Evolutionary conservation across 2,797 vertebrate species (phyloP).

Genomic region (Tapirus indicus): DNA sequence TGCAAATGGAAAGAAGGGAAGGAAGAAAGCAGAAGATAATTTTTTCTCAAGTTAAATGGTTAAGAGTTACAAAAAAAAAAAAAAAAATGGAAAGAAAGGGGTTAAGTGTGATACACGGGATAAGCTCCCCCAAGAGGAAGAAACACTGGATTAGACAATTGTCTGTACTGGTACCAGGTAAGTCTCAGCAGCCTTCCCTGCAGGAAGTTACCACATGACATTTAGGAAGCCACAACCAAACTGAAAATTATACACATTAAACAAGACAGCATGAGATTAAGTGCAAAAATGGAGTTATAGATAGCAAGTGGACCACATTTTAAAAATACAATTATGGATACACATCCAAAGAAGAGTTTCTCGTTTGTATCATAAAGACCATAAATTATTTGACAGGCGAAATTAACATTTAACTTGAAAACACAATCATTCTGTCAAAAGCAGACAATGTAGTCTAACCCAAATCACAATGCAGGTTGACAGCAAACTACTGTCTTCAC

Average conservation of each 20-base stretch:
- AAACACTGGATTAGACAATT: not conserved
- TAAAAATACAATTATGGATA: not conserved
- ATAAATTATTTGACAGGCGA: not conserved
- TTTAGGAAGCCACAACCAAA: not conserved
- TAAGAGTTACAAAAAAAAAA: not conserved
- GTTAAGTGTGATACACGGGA: not conserved
- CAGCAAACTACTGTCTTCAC: not conserved
- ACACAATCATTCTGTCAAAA: not conserved
- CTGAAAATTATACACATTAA: not conserved
- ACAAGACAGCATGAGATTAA: not conserved
- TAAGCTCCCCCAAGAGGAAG: not conserved
- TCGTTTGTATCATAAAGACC: not conserved
- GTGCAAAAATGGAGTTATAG: not conserved
- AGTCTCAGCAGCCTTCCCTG: not conserved
- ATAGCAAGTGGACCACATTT: not conserved
- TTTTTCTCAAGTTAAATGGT: not conserved
- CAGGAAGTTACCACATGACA: not conserved
- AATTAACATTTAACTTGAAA: not conserved
- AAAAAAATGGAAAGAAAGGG: not conserved
- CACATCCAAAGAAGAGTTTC: not conserved
- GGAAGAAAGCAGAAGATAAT: not conserved
- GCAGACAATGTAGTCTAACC: not conserved
- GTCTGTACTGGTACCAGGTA: not conserved
- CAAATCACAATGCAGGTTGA: not conserved
- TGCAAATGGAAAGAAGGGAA: not conserved